Evolutionary conservation across 23 tunicate genomes (phyloP), one percentile per base, ranked within the genome.

Genomic region (Ciona savignyi): DNA sequence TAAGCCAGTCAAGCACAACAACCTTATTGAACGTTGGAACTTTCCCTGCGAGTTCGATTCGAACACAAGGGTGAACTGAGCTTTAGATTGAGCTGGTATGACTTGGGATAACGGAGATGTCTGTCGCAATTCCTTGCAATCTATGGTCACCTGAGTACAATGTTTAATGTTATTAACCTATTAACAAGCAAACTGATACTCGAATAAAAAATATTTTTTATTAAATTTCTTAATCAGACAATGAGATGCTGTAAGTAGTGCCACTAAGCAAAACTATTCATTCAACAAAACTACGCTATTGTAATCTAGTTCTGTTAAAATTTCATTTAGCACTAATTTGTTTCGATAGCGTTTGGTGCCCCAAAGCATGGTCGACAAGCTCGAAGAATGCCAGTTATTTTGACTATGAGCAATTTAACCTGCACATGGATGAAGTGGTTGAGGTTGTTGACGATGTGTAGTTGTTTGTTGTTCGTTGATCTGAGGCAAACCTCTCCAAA

Each of bases 101-200:
- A 91, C 97, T 72, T 91, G 97, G 22, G 97, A 84, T 31, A 91
- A 63, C 3, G 97, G 97, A 28, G 97, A 91, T 1, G 97, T 91
- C 35, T 81, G 91, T 11, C 97, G 86, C 34, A 91, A 42, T 68
- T 91, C 97, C 62, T 80, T 75, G 86, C 87, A 91, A 34, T 91
- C 76, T 1, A 91, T 91, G 32, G 32, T 74, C 21, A 91, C 84
- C 97, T 91, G 73, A 4, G 15, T 42, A 42, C 9, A n/a, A n/a
- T n/a, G n/a, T n/a, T n/a, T n/a, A n/a, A n/a, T n/a, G n/a, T n/a
- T n/a, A n/a, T n/a, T n/a, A n/a, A n/a, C n/a, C n/a, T n/a, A n/a
- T n/a, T n/a, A n/a, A 19, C n/a, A 0, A 31, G 29, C 15, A 23
- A 21, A n/a, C n/a, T n/a, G n/a, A n/a, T n/a, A n/a, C n/a, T n/a